A percentile compares a stretch with the other conserved stretches of the same genome.
phyloP scores from a whole-genome alignment of 37 sponge, comb jelly and placozoan genomes.

The Theonella swinhoei region DNA sequence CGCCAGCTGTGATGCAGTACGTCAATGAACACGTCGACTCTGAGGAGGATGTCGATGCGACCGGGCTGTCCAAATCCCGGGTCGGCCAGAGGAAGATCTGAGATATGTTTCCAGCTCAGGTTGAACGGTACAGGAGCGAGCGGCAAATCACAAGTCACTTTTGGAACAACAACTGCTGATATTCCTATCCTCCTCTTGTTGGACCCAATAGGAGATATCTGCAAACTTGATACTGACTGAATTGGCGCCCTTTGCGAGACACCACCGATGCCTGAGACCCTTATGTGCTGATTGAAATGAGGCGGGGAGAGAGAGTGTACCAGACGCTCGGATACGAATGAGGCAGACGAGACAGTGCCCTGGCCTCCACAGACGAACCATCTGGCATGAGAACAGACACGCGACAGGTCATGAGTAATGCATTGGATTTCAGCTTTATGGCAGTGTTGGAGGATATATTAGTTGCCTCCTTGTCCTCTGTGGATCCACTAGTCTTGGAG shows the following conservation, averaged over 20 bases:
- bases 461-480: neutral
- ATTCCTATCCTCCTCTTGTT: constrained; percentile 17
- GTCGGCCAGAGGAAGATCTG: constrained; percentile 39
- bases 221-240: constrained; percentile 33
- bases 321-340: constrained; percentile 50
- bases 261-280: constrained; percentile 49
- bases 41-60: constrained; percentile 45
- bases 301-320: constrained; percentile 36
- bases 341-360: constrained; percentile 49
- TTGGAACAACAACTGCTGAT: constrained; percentile 36
- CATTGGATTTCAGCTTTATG: constrained; percentile 20
- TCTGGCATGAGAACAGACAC: constrained; percentile 40
- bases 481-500: neutral
- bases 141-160: constrained; percentile 52
- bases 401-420: constrained; percentile 39
- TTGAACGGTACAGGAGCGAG: constrained; percentile 36
- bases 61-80: constrained; percentile 43
- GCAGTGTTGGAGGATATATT: constrained; percentile 20
- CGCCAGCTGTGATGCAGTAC: constrained; percentile 44
- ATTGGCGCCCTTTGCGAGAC: constrained; percentile 32
- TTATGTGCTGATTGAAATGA: constrained; percentile 28
- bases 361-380: constrained; percentile 53
- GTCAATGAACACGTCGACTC: constrained; percentile 38
- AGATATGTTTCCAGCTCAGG: constrained; percentile 35
- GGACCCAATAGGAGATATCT: constrained; percentile 18